Evolutionary conservation across 2,113 vertebrate genomes (phyloP), one percentile per base, ranked within the genome.

Genomic region (Prionailurus viverrinus): DNA sequence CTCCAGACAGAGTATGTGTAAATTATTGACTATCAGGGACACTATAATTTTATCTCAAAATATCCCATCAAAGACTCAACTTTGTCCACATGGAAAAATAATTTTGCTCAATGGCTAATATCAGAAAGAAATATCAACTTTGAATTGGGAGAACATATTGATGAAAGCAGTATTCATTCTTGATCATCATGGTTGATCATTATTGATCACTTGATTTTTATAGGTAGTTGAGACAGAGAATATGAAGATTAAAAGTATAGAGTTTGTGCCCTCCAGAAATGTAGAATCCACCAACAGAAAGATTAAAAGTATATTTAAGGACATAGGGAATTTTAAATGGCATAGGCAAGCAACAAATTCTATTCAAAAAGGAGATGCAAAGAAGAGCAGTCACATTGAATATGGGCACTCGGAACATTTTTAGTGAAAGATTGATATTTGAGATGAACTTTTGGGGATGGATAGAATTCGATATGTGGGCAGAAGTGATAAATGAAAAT

Each of bases 381-480:
- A 81, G 9, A 31, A 96, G n/a, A 81, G 33, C 73, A 23, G 29
- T 87, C 82, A 45, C 7, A 48, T 25, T 65, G 11, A 92, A 19
- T 68, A 27, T 7, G 3, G 41, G 12, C 41, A 91, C 1, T 76
- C 36, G 7, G 21, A 89, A 65, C 0, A 0, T 36, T 89, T 91
- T 85, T 66, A 71, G 48, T 76, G 96, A 85, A 94, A 82, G 29
- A 10, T 3, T 93, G 74, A 63, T 95, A 92, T 92, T 78, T 92
- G 48, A 93, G 4, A 81, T 96, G 73, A 95, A 93, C 51, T 82
- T 92, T 85, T 16, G 92, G 82, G 39, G 51, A 39, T 66, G 23
- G 51, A 91, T 82, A 89, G n/a, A 87, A 92, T 92, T 36, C 45
- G 16, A 80, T 86, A 84, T 69, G 68, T 69, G n/a, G 58, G 31